These are phyloP conservation scores for Drosophila gaucha DNA, from an alignment of 2,888 invertebrate species.

Conservation along the genomic window DNA sequence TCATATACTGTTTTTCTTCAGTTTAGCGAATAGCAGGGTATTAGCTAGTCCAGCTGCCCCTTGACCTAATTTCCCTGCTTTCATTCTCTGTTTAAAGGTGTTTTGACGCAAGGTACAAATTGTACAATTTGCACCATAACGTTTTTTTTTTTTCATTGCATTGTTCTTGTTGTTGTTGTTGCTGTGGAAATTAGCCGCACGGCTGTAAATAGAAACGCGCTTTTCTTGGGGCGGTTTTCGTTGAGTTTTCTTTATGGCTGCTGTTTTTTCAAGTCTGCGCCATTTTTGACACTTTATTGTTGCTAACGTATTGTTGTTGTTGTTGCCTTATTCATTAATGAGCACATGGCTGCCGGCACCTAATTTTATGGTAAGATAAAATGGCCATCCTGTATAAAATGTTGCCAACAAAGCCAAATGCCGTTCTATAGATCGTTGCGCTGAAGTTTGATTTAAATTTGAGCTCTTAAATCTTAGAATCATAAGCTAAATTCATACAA, in stretches of 20 bases:
- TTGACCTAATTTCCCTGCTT: not conserved
- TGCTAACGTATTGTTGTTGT: conserved; percentile 22
- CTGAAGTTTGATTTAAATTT: conserved; percentile 14
- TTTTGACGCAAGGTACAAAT: conserved; percentile 48
- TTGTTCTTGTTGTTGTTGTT: conserved; percentile 24
- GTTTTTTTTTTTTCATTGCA: conserved; percentile 24
- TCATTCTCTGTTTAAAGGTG: conserved; percentile 23
- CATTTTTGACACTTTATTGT: conserved; percentile 69
- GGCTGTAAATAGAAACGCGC: conserved; percentile 58
- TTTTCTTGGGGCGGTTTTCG: conserved; percentile 52
- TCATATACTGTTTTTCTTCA: no score
- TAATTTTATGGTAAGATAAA: conserved; percentile 62
- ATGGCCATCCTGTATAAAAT: conserved; percentile 31
- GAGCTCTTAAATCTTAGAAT: conserved; percentile 5
- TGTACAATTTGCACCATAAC: conserved; percentile 39
- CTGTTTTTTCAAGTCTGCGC: conserved; percentile 42
- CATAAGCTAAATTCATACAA: not conserved
- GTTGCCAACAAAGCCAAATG: conserved; percentile 6
- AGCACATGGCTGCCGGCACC: conserved; percentile 47
- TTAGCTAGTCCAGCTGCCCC: not conserved
- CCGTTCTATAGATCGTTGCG: conserved; percentile 41
- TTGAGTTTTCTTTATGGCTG: conserved; percentile 29
- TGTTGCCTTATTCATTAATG: conserved; percentile 44
- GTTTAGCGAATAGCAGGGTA: not conserved
- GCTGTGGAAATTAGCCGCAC: conserved; percentile 65